Evolutionary conservation across 1,140 invertebrate species (phyloP), one percentile per base, ranked within the genome.

Genomic region (Anastrepha obliqua): DNA sequence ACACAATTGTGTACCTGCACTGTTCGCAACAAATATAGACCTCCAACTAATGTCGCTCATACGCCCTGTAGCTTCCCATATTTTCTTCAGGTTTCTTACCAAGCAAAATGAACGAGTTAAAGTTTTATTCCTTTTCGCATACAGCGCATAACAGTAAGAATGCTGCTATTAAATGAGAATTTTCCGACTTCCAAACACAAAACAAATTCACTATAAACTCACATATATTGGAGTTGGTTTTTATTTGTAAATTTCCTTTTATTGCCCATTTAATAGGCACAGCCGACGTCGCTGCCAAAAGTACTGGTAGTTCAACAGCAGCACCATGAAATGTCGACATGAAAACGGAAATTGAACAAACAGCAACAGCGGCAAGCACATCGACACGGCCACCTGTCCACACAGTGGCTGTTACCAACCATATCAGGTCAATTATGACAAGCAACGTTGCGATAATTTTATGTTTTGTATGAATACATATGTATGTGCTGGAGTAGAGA

Each of bases 391-490:
- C 29, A 20, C 29, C 7, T 67, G 20, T 67, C 5, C 64, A 39
- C 11, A 29, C n/a, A 29, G 15, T 20, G 64, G n/a, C 29, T 67
- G 64, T 39, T 67, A 39, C 64, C n/a, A 67, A 39, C 64, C 20
- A 39, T 29, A 39, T 29, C 64, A 39, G 64, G n/a, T 39, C 64
- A 67, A 67, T 67, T 67, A 67, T 67, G 64, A 67, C 64, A 67
- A 67, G n/a, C 3, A 67, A 39, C 29, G 64, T 67, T 29, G 17
- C 64, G 29, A 67, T 62, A 62, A 62, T 62, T 62, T 62, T 17
- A 15, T 8, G 60, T 17, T 62, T 29, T 17, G 1, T 67, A 67
- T 67, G 11, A 6, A 67, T 17, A 67, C n/a, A 39, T 20, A 29
- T 5, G 29, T 67, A 67, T 67, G 29, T 29, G 29, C 29, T 29